Conservation (phyloP, 2,797 vertebrate species). For the Muscicapa striata region DNA sequence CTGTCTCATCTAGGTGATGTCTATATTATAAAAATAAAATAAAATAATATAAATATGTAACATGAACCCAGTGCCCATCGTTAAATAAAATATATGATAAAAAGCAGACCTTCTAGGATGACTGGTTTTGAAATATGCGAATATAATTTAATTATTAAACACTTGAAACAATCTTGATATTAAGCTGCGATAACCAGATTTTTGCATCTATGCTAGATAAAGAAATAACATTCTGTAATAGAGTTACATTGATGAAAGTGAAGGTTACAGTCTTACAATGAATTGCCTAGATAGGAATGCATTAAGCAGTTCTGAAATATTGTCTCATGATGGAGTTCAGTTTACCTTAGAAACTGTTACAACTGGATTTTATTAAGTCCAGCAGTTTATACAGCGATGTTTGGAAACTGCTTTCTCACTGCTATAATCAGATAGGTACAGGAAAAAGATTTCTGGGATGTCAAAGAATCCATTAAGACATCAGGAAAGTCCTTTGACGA, state of each 20-base stretch:
- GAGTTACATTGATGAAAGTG: constrained; percentile 74
- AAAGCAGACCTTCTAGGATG: constrained; percentile 78
- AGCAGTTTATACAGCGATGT: constrained; percentile 62
- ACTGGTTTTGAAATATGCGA: constrained; percentile 75
- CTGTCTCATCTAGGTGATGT: constrained; percentile 81
- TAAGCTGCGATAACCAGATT: constrained; percentile 72
- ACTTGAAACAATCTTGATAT: constrained; percentile 75
- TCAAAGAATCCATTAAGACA: constrained; percentile 66
- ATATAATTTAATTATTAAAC: constrained; percentile 81
- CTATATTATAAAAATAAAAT: constrained; percentile 82
- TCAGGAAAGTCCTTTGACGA: constrained; percentile 47
- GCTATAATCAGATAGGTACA: constrained; percentile 59
- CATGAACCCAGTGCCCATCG: constrained; percentile 79
- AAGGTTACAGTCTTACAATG: constrained; percentile 76
- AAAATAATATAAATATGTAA: constrained; percentile 80
- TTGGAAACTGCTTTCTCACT: constrained; percentile 68
- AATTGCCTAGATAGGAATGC: constrained; percentile 73
- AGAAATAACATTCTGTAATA: constrained; percentile 75
- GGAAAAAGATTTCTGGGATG: constrained; percentile 66
- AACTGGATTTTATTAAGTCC: constrained; percentile 71
- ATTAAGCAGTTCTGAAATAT: constrained; percentile 73
- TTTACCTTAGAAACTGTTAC: constrained; percentile 68
- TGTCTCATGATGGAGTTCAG: constrained; percentile 60
- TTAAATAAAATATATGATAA: constrained; percentile 81
- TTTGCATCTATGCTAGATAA: constrained; percentile 76